phyloP scores from a whole-genome alignment of 2,888 invertebrate genomes.

The Rhagium mordax region DNA sequence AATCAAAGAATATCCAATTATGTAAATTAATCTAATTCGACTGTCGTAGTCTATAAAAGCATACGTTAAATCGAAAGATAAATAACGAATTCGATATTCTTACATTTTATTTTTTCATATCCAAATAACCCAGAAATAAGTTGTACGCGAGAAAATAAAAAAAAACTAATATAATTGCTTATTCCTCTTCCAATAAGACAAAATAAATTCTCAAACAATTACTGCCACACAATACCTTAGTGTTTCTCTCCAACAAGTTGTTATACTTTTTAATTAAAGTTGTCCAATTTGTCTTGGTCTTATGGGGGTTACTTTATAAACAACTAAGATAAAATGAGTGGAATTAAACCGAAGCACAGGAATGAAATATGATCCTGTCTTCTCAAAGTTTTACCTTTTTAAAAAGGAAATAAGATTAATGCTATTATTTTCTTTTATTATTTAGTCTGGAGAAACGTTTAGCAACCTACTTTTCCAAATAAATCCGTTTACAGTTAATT shows the following conservation, averaged over 20 bases:
- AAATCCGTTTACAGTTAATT: too few species aligned
- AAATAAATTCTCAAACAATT: neutral
- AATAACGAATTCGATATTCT: neutral
- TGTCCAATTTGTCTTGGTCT: neutral
- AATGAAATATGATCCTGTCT: conserved; percentile 7
- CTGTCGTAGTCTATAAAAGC: too few species aligned
- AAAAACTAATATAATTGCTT: neutral
- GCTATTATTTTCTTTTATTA: neutral
- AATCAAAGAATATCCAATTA: too few species aligned
- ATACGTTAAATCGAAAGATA: too few species aligned
- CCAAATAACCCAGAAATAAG: neutral
- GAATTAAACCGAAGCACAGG: neutral
- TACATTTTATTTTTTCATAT: neutral
- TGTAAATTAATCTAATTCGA: too few species aligned
- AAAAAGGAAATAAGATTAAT: neutral
- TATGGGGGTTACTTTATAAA: neutral
- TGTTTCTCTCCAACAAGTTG: neutral
- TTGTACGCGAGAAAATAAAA: neutral
- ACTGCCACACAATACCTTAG: neutral
- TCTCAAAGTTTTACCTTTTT: neutral
- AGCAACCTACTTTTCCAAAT: neutral
- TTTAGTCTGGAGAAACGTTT: neutral
- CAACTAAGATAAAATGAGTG: conserved; percentile 1
- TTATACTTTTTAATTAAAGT: neutral
- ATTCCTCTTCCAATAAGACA: neutral